These are phyloP conservation scores for Lithophane socia DNA, from an alignment of 2,888 invertebrate species.

Conservation along the genomic window DNA sequence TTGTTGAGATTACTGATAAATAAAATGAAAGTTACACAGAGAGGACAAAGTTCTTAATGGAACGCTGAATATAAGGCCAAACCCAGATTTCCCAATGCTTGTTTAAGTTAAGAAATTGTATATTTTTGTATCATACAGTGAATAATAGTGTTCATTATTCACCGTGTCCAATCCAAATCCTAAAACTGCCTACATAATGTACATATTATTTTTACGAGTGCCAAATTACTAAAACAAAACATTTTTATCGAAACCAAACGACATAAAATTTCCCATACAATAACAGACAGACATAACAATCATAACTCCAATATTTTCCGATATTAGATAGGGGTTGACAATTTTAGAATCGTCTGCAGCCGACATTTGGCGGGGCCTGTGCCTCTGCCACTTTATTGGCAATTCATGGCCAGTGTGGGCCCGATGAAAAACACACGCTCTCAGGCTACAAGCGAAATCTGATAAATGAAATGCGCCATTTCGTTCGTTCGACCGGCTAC, in stretches of 20 bases:
- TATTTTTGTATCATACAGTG: background rate
- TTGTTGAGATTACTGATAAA: constrained; percentile 1
- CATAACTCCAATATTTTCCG: constrained; percentile 40
- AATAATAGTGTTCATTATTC: background rate
- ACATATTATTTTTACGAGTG: background rate
- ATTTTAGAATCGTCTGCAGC: constrained; percentile 65
- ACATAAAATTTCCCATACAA: constrained; percentile 19
- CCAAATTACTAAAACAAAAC: constrained; percentile 1
- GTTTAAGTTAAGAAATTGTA: background rate
- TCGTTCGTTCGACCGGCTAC: constrained; percentile 51
- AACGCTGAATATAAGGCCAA: background rate
- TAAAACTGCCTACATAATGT: background rate
- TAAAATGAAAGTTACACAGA: background rate
- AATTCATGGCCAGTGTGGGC: constrained; percentile 54
- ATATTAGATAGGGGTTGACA: constrained; percentile 54
- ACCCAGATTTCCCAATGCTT: background rate
- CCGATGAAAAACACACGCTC: constrained; percentile 68
- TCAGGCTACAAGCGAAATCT: constrained; percentile 69
- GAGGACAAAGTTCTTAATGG: background rate
- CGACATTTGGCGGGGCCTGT: constrained; percentile 65
- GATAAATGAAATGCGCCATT: constrained; percentile 71
- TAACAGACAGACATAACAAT: constrained; percentile 42
- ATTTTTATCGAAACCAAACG: background rate
- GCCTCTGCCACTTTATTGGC: constrained; percentile 68
- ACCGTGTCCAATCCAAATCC: background rate